Percentiles rank a stretch among this genome's conserved stretches.
Conservation (phyloP, 2,797 vertebrate species). For the Carapus acus region DNA sequence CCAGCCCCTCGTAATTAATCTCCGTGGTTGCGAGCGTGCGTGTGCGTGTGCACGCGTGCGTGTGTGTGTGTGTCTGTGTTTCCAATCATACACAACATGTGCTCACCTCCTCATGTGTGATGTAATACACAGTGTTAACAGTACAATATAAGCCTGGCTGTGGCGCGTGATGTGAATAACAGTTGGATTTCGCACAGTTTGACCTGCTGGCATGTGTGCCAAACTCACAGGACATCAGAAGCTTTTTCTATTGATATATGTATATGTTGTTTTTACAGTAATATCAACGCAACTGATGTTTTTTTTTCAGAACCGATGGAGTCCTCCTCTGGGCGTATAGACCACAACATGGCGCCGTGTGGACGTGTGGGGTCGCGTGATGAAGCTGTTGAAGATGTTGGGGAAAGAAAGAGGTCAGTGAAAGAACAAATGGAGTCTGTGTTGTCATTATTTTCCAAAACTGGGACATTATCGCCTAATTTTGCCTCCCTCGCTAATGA, state of each 20-base stretch:
- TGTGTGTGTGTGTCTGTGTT: slow-evolving; percentile 9
- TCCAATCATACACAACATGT: slow-evolving; percentile 24
- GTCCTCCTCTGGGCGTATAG: too few relatives aligned
- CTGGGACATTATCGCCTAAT: neutral
- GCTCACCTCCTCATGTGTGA: slow-evolving; percentile 24
- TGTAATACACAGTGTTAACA: slow-evolving; percentile 20
- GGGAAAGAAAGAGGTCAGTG: neutral
- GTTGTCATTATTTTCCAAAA: neutral
- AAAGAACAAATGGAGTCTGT: neutral
- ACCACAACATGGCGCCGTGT: too few relatives aligned
- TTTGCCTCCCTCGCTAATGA: neutral
- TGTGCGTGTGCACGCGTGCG: slow-evolving; percentile 12
- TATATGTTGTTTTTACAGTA: too few relatives aligned
- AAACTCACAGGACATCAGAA: too few relatives aligned
- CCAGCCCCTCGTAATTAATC: slow-evolving; percentile 50
- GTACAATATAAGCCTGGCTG: neutral
- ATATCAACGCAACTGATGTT: too few relatives aligned
- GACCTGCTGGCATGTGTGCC: too few relatives aligned
- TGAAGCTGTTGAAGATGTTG: neutral
- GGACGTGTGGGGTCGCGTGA: too few relatives aligned
- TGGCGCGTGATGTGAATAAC: neutral
- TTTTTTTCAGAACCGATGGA: too few relatives aligned
- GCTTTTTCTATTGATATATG: too few relatives aligned
- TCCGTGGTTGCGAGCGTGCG: slow-evolving; percentile 27
- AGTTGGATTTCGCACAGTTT: neutral